Base-by-base conservation (phyloP, 2,797 vertebrate species). In the Mus caroli region DNA sequence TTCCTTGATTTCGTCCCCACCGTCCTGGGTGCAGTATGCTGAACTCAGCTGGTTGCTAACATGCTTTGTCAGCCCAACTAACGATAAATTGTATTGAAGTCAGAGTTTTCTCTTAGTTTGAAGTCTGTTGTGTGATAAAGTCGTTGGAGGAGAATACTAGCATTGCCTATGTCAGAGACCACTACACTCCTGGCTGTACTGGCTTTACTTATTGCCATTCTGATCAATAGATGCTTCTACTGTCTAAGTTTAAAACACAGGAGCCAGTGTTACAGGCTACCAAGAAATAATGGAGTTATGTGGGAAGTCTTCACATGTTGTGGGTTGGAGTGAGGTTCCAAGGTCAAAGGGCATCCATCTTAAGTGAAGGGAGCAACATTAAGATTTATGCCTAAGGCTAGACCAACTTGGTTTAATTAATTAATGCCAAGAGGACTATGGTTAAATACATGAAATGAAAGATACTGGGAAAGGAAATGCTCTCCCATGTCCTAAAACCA, bases 1-100 rank as follows among this genome's bases (percentile, higher is more conserved):
- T 82, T 75, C 34, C 80, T 96, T 56, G 19, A 24, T 79, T 64
- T 92, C 80, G 83, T 89, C 85, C 69, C 92, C 50, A 58, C 22
- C 40, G 28, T 54, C 46, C 67, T 34, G 2, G 20, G 22, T 79
- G 7, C 46, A 28, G 6, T 37, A 26, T 17, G 17, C 91, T 69
- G 0, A 46, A 31, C 71, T 88, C 88, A 22, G 71, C 22, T 67
- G 75, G 54, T 15, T 58, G 28, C 58, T 56, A 43, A 0, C 50
- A 43, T 17, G 50, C 31, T 87, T 87, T 91, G 19, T 28, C 26
- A 13, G 75, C 56, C 56, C 87, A 75, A 52, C 60, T 34, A 37
- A 79, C 76, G 90, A 58, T 52, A 84, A 52, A 82, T 34, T 31
- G 4, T 54, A 24, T 0, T 87, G 69, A n/a, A 54, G 14, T 8